Conservation (phyloP, 2,888 invertebrate genomes). For the Megaustenia siamemsis region DNA sequence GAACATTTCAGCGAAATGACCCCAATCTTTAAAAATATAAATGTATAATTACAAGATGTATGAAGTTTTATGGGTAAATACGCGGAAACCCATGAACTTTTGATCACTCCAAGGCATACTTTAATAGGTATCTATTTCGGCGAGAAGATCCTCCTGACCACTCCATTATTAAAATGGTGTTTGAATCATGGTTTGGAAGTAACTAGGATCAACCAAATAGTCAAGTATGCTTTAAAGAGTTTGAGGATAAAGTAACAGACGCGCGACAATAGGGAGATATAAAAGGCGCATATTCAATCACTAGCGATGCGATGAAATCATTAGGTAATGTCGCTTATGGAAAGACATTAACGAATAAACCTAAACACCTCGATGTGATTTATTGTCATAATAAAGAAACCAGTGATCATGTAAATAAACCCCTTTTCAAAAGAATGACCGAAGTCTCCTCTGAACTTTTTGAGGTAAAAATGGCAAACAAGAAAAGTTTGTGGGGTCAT, state of each 20-base stretch:
- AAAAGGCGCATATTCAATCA: neutral
- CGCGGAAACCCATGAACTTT: neutral
- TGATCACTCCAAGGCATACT: neutral
- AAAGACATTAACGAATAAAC: too few species aligned
- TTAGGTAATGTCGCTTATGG: neutral
- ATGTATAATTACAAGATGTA: neutral
- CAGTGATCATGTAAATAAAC: neutral
- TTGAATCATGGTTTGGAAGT: too few species aligned
- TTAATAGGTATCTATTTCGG: too few species aligned
- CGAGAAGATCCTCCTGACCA: too few species aligned
- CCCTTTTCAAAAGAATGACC: neutral
- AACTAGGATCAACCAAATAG: neutral
- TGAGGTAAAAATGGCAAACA: neutral
- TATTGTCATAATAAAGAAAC: neutral
- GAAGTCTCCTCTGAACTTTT: neutral
- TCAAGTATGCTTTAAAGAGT: neutral
- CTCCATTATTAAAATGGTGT: too few species aligned
- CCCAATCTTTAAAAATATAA: too few species aligned
- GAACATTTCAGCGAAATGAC: neutral
- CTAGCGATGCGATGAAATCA: neutral
- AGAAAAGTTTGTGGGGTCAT: neutral
- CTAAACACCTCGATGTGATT: neutral
- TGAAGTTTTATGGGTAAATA: neutral
- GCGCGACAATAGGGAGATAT: neutral
- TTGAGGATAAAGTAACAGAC: too few species aligned